Base-by-base conservation (phyloP, 2,888 invertebrate species). In the Corythucha ciliata region DNA sequence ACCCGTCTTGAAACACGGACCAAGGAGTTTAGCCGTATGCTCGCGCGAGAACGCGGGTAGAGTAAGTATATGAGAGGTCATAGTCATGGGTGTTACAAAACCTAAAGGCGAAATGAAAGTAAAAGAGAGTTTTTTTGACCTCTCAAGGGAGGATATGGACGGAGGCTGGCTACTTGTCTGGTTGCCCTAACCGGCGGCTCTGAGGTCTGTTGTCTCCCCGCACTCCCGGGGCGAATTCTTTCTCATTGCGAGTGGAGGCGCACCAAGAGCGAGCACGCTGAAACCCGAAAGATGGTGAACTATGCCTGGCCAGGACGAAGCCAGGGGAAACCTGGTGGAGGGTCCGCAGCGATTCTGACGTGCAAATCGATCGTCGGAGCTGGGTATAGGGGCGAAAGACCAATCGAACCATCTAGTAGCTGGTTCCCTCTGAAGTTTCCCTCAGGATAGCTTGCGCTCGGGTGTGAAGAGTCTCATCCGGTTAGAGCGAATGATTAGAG, bases 1-100 rank as follows among this genome's bases (percentile, higher is more conserved):
- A 77, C 78, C 79, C 79, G 79, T 79, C 79, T 80, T 79, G 80
- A 79, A 80, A 80, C 78, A 80, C 78, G 77, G 78, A 79, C 79
- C 77, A 78, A 78, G 78, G 76, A 79, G 78, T 78, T 74, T 75
- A 78, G 72, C 77, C n/a, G n/a, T n/a, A 75, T 76, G 74, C 77
- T 71, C 74, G 80, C 79, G 72, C 80, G 79, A 78, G 75, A 74
- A n/a, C n/a, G n/a, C n/a, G n/a, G n/a, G n/a, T n/a, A n/a, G n/a
- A n/a, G n/a, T n/a, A n/a, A n/a, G n/a, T n/a, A n/a, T n/a, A n/a
- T n/a, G n/a, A n/a, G n/a, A n/a, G n/a, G n/a, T n/a, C n/a, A n/a
- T n/a, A n/a, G n/a, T n/a, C n/a, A 73, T 72, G 76, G 75, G 76
- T 16, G 61, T 59, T 58, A n/a, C 64, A 64, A 72, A 75, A 74